A percentile compares a stretch with the other conserved stretches of the same genome.
Conservation (phyloP, 1,140 invertebrate species). For the Caenorhabditis tropicalis region DNA sequence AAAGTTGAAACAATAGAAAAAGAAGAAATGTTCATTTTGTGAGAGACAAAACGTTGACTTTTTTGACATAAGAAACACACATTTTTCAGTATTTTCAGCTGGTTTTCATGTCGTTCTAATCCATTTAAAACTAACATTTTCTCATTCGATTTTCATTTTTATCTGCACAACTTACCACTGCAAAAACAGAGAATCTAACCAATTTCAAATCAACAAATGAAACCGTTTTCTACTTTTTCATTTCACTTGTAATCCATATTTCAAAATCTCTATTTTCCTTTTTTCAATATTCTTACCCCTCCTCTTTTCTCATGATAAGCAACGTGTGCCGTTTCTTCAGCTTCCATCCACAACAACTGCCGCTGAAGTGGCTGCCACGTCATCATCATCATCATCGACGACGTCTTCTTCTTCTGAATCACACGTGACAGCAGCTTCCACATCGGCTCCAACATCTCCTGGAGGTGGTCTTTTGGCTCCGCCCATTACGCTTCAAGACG, state of each 20-base stretch:
- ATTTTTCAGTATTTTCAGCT: background rate
- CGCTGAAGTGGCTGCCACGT: background rate
- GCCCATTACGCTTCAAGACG: conserved; percentile 12
- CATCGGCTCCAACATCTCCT: background rate
- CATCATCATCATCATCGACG: background rate
- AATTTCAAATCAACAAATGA: background rate
- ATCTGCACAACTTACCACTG: conserved; percentile 15
- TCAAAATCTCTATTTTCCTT: too few species aligned
- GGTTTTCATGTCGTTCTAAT: conserved; percentile 10
- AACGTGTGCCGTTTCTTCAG: conserved; percentile 43
- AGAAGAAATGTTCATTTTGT: background rate
- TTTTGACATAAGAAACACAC: background rate
- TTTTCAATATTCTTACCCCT: background rate
- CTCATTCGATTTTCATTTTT: too few species aligned
- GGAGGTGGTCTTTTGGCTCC: background rate
- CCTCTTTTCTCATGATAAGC: background rate
- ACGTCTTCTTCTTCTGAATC: background rate
- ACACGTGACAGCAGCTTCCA: background rate
- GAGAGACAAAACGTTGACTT: background rate
- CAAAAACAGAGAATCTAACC: background rate
- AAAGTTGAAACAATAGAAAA: conserved; percentile 34
- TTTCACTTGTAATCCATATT: too few species aligned
- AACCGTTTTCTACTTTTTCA: too few species aligned
- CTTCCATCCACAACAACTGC: background rate
- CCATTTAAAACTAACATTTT: conserved; percentile 6